Conservation (phyloP, 2,888 invertebrate genomes). For the Lapara coniferarum region DNA sequence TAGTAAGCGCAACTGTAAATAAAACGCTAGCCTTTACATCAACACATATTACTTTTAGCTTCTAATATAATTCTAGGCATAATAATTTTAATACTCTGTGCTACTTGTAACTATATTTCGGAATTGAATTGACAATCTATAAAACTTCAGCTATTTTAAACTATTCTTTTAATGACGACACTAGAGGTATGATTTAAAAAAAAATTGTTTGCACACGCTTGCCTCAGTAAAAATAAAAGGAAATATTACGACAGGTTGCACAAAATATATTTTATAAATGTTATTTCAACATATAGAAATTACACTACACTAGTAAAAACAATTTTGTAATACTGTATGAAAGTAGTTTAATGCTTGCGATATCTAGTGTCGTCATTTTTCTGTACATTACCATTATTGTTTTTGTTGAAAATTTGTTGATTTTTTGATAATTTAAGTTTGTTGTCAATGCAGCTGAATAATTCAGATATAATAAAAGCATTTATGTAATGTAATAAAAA, state of each 20-base stretch:
- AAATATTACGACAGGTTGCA: too few species aligned
- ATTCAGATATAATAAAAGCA: slow-evolving; percentile 50
- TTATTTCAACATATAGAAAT: too few species aligned
- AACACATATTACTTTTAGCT: not conserved
- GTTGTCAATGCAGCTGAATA: slow-evolving; percentile 36
- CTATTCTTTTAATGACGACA: not conserved
- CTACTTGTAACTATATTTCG: slow-evolving; percentile 5
- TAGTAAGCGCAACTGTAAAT: not conserved
- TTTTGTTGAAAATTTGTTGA: slow-evolving; percentile 28
- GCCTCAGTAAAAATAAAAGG: too few species aligned
- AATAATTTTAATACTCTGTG: slow-evolving; percentile 20
- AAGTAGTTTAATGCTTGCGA: not conserved
- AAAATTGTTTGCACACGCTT: too few species aligned
- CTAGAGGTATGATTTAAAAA: not conserved
- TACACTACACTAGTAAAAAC: too few species aligned
- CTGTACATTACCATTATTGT: not conserved
- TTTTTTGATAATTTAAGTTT: slow-evolving; percentile 39
- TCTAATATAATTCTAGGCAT: slow-evolving; percentile 3
- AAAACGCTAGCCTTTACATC: slow-evolving; percentile 8
- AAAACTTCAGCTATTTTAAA: not conserved
- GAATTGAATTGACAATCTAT: not conserved
- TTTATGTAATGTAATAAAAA: slow-evolving; percentile 54
- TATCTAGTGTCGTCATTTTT: not conserved
- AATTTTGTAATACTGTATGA: too few species aligned
- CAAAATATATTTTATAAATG: too few species aligned